Base-by-base conservation (phyloP, 2,113 vertebrate genomes). In the Campylomormyrus numenius region DNA sequence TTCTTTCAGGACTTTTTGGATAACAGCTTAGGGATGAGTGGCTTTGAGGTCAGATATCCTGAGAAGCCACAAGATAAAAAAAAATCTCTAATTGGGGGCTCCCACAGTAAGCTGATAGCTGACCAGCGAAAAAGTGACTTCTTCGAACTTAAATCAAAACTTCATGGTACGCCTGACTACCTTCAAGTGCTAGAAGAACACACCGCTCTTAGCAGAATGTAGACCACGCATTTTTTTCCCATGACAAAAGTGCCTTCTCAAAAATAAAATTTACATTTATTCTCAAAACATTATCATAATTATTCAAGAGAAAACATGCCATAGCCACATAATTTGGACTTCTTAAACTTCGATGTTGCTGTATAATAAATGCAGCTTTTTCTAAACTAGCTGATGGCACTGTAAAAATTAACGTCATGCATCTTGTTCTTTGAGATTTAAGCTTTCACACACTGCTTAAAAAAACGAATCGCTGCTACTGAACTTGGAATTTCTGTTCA, bases 131-230 rank as follows among this genome's bases (percentile, higher is more conserved):
- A 99, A 95, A 97, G 98, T 91, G 98, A 99, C 91, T 99, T 98
- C 96, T 99, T 98, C 91, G 98, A 99, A 97, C 96, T 99, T 88
- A 99, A 98, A 96, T 97, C 98, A 92, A 99, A 99, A 94, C 97
- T 99, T 94, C 98, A 99, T 95, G 98, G 97, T 94, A 98, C 97
- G 19, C 98, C 98, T 90, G 98, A 99, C 96, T 99, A 99, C 95
- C 96, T 99, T 93, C 98, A 99, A 97, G 98, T 99, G 94, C 97
- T 99, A 87, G 98, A 99, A 94, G 98, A 99, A 94, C 98, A 99
- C 96, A 99, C 98, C 94, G 97, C 98, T 93, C 96, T 99, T 95
- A 97, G 97, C 95, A 97, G 97, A 96, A 97, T 97, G 94, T 98
- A 97, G 95, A 93, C 94, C 93, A 92, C 94, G 91, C 92, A 91